Conservation (phyloP, 2,797 vertebrate species). For the Remorina albescens region DNA sequence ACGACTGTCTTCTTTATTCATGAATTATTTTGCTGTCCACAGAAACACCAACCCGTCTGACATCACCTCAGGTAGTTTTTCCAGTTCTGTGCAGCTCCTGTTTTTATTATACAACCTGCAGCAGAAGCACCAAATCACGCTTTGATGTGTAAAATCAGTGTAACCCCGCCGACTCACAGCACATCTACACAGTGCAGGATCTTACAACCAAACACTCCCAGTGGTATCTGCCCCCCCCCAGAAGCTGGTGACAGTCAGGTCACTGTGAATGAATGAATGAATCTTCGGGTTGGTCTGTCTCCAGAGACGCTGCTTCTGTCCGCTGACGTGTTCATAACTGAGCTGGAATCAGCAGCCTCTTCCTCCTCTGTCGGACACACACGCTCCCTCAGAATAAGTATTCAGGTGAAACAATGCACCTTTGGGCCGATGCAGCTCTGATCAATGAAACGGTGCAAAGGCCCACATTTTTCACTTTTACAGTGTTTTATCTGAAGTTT, state of each 20-base stretch:
- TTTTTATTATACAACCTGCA: background rate
- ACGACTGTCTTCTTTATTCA: no score
- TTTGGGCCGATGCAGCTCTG: background rate
- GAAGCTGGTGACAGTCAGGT: slow-evolving; percentile 49
- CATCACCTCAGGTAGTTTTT: background rate
- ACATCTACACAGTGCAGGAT: background rate
- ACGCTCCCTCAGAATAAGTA: background rate
- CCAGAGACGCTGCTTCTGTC: slow-evolving; percentile 29
- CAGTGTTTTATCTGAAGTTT: no score
- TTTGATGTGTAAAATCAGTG: slow-evolving; percentile 3
- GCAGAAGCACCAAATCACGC: background rate
- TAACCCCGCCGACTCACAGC: slow-evolving; percentile 8
- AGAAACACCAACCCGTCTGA: background rate
- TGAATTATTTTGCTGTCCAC: no score
- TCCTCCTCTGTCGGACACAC: no score
- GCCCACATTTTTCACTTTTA: no score
- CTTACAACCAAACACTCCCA: background rate
- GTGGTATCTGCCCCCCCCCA: background rate
- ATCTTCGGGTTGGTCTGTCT: slow-evolving; percentile 43
- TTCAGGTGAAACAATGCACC: background rate
- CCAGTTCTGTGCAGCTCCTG: background rate
- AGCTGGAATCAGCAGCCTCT: no score
- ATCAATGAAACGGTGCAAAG: background rate
- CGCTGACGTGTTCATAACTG: slow-evolving; percentile 49
- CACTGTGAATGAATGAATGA: slow-evolving; percentile 33